These are phyloP conservation scores for Caenorhabditis panamensis DNA, from an alignment of 2,888 invertebrate species.

Conservation along the genomic window DNA sequence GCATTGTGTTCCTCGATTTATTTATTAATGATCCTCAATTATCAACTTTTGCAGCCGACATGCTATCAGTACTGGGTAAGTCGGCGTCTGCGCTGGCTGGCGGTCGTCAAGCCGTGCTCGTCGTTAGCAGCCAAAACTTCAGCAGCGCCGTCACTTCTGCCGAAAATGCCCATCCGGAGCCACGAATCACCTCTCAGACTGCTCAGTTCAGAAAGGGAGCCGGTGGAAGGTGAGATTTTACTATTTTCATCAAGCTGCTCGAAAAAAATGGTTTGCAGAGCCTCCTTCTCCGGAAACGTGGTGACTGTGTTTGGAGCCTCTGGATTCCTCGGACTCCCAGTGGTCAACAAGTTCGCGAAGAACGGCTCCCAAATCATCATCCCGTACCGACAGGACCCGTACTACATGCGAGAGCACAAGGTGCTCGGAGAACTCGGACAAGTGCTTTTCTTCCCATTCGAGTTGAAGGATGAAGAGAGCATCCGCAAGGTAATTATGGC, in stretches of 20 bases:
- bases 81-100: slow-evolving; percentile 26
- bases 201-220: slow-evolving; percentile 68
- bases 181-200: slow-evolving; percentile 61
- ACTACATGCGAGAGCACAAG: slow-evolving; percentile 88
- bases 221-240: slow-evolving; percentile 62
- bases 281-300: slow-evolving; percentile 95
- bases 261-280: slow-evolving; percentile 86
- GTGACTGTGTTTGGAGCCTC: slow-evolving; percentile 90
- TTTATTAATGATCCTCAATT: slow-evolving; percentile 4
- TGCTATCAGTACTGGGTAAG: slow-evolving; percentile 69
- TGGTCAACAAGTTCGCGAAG: slow-evolving; percentile 89
- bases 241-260: too few species aligned
- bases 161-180: slow-evolving; percentile 61
- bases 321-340: slow-evolving; percentile 91
- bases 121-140: slow-evolving; percentile 44
- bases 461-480: slow-evolving; percentile 90
- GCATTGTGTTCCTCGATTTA: slow-evolving; percentile 2
- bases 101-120: slow-evolving; percentile 58
- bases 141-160: slow-evolving; percentile 61
- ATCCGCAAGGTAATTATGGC: slow-evolving; percentile 83
- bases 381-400: slow-evolving; percentile 89
- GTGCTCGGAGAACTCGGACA: slow-evolving; percentile 90
- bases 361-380: slow-evolving; percentile 87
- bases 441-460: slow-evolving; percentile 85
- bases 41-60: slow-evolving; percentile 41